Evolutionary conservation across 2,797 vertebrate genomes (phyloP), one percentile per base, ranked within the genome.

Genomic region (Brotogeris chrysoptera): DNA sequence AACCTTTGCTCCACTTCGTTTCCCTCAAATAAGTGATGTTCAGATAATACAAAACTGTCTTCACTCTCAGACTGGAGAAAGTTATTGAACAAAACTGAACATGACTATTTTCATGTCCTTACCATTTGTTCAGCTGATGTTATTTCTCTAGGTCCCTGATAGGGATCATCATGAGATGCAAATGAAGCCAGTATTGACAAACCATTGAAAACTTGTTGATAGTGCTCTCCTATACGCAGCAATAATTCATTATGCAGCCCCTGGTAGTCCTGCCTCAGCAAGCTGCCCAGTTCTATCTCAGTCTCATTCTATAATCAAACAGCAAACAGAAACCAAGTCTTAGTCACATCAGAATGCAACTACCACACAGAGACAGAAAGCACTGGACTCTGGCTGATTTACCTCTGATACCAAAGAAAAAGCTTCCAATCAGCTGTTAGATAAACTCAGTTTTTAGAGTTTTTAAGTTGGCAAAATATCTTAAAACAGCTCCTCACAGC

Each of bases 151-250:
- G 99, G 98, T 25, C 99, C 99, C 90, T 98, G 98, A 96, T 99
- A 99, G 0, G 99, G 99, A 96, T 99, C 99, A 90, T 99, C 99
- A 76, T 98, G 98, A 61, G 99, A 99, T 12, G 99, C 98, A 96
- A 99, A 99, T 3, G 99, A 99, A 80, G 99, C 99, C 89, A 99
- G 88, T 94, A 99, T 99, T 15, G 99, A 98, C 90, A 99, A 97
- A 49, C 99, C 99, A 66, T 99, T 99, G 96, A 99, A 99, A 53
- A 99, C 99, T 88, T 99, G 99, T 91, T 99, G 99, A 97, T 99
- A 99, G 94, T 99, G 98, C 71, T 99, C 99, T 92, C 99, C 99
- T 28, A 99, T 98, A 14, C 99, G 99, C 38, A 99, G 98, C 91
- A 99, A 81, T 89, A 99, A 97, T 83, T 99, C 99, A 25, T 99